Evolutionary conservation across 2,113 vertebrate species (phyloP).

Genomic region (Azemiops feae): DNA sequence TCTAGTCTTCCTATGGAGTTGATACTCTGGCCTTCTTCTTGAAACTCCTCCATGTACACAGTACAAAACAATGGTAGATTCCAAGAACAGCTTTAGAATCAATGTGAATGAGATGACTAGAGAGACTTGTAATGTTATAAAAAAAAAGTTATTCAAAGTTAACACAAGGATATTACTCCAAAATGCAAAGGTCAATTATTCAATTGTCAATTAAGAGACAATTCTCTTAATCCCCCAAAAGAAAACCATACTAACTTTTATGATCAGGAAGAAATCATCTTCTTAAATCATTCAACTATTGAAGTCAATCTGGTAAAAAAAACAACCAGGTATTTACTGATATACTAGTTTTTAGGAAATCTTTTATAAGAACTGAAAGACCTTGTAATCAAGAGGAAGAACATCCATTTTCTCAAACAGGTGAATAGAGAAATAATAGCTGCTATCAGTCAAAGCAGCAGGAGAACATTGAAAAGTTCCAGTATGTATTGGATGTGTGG

Average conservation of each 20-base stretch:
- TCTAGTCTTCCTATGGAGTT: not conserved
- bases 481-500: not conserved
- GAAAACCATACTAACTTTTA: not conserved
- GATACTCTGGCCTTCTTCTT: not conserved
- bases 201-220: not conserved
- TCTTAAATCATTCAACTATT: not conserved
- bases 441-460: not conserved
- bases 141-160: not conserved
- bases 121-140: not conserved
- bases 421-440: not conserved
- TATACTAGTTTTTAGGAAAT: not conserved
- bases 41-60: not conserved
- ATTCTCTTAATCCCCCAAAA: not conserved
- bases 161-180: not conserved
- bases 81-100: not conserved
- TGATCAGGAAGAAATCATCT: not conserved
- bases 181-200: not conserved
- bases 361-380: not conserved
- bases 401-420: not conserved
- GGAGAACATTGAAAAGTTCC: not conserved
- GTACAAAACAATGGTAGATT: not conserved
- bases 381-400: not conserved
- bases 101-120: not conserved
- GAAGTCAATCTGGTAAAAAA: not conserved
- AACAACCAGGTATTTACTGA: not conserved